Percentiles rank a stretch among this genome's conserved stretches.
Evolutionary conservation across 2,888 invertebrate genomes (phyloP).

Genomic region (Agrotis ipsilon): DNA sequence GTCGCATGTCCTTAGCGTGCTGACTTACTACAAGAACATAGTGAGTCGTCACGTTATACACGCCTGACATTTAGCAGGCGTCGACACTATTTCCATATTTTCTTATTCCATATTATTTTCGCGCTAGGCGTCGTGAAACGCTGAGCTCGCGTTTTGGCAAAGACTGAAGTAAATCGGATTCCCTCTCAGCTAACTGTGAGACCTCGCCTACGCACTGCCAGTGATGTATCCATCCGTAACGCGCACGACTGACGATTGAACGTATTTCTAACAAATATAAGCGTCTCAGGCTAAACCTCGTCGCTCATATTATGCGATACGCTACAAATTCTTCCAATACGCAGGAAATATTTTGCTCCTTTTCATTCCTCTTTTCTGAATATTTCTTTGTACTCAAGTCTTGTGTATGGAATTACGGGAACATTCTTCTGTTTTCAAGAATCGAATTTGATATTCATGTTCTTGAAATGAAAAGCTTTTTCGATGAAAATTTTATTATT

Average conservation of each 20-base stretch:
- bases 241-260: conserved; percentile 28
- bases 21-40: no score
- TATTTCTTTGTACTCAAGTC: conserved; percentile 23
- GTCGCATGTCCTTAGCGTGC: no score
- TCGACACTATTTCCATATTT: no score
- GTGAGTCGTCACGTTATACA: no score
- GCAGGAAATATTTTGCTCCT: conserved; percentile 20
- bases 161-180: background rate
- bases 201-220: background rate
- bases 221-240: conserved; percentile 10
- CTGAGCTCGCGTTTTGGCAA: no score
- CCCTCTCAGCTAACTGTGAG: background rate
- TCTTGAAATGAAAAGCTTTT: conserved; percentile 2
- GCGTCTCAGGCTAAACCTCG: conserved; percentile 6
- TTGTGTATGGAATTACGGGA: conserved; percentile 6
- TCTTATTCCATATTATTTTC: no score
- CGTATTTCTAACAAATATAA: conserved; percentile 36
- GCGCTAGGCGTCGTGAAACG: no score
- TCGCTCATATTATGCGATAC: conserved; percentile 16
- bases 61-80: no score
- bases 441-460: conserved; percentile 5
- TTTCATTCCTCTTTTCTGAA: conserved; percentile 36
- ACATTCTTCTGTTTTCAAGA: conserved; percentile 7
- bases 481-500: background rate
- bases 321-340: conserved; percentile 27